Percentiles rank a stretch among this genome's conserved stretches.
phyloP scores from a whole-genome alignment of 2,797 vertebrate genomes.

The Myotis planiceps region DNA sequence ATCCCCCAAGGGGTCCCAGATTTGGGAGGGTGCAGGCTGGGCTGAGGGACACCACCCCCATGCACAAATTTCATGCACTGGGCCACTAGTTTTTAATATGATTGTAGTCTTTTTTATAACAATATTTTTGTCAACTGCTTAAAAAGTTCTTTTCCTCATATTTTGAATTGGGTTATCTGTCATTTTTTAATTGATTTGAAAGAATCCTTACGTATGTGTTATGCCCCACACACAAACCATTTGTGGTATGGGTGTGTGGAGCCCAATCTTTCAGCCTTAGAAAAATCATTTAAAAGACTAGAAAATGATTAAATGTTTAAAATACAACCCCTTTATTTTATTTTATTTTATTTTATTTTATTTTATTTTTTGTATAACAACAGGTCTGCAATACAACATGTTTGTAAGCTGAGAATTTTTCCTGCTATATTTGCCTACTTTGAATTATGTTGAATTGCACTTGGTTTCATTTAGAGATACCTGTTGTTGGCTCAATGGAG shows the following conservation, averaged over 20 bases:
- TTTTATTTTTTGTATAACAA: neutral
- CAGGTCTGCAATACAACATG: neutral
- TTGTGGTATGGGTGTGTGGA: neutral
- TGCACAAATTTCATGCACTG: too few species aligned
- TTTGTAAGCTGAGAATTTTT: neutral
- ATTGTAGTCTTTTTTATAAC: neutral
- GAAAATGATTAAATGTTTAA: neutral
- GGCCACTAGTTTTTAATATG: neutral
- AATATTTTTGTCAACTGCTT: neutral
- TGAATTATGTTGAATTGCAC: neutral
- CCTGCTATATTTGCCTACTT: neutral
- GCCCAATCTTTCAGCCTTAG: neutral
- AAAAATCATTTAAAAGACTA: neutral
- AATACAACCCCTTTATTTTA: neutral
- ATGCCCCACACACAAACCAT: neutral
- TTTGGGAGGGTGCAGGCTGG: too few species aligned
- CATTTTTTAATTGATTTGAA: neutral
- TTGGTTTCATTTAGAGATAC: slow-evolving; percentile 82
- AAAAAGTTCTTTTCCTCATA: neutral
- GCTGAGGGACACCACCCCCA: too few species aligned
- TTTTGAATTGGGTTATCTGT: neutral
- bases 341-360: neutral
- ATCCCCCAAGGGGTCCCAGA: too few species aligned
- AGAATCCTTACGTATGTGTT: neutral
- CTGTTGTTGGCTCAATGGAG: slow-evolving; percentile 96